Conservation (phyloP, 2,888 invertebrate genomes). For the Deilephila elpenor region DNA sequence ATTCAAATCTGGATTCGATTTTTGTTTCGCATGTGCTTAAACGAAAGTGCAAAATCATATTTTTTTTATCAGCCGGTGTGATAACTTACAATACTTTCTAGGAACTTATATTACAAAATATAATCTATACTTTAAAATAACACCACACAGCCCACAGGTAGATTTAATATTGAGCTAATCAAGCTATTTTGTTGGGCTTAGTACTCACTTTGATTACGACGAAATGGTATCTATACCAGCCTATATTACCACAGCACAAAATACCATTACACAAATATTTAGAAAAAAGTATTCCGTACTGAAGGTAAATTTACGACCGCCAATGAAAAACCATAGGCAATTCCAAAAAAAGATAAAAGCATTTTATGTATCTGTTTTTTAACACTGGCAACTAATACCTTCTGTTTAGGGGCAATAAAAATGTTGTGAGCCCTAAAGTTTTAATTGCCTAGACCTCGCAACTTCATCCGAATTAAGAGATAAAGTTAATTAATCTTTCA, state of each 20-base stretch:
- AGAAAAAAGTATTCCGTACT: background rate
- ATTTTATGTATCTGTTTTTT: slow-evolving; percentile 22
- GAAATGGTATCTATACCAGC: background rate
- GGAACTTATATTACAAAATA: too few relatives aligned
- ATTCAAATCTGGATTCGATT: too few relatives aligned
- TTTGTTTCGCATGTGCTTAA: too few relatives aligned
- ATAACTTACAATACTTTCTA: too few relatives aligned
- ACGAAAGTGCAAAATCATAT: too few relatives aligned
- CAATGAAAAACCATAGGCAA: slow-evolving; percentile 4
- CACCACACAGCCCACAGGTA: too few relatives aligned
- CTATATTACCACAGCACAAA: background rate
- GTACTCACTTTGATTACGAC: too few relatives aligned
- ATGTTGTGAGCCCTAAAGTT: slow-evolving; percentile 29
- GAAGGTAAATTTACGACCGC: background rate
- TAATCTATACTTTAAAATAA: too few relatives aligned
- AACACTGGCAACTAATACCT: slow-evolving; percentile 16
- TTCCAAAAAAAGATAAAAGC: slow-evolving; percentile 27
- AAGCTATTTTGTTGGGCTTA: too few relatives aligned
- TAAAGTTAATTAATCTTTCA: slow-evolving; percentile 21
- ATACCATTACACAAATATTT: background rate
- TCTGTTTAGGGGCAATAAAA: slow-evolving; percentile 26
- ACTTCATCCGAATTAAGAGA: slow-evolving; percentile 24
- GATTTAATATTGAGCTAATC: too few relatives aligned
- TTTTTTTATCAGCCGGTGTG: too few relatives aligned
- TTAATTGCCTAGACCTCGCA: slow-evolving; percentile 26